phyloP scores from a whole-genome alignment of 2,888 invertebrate species.

The Andrena haemorrhoa region DNA sequence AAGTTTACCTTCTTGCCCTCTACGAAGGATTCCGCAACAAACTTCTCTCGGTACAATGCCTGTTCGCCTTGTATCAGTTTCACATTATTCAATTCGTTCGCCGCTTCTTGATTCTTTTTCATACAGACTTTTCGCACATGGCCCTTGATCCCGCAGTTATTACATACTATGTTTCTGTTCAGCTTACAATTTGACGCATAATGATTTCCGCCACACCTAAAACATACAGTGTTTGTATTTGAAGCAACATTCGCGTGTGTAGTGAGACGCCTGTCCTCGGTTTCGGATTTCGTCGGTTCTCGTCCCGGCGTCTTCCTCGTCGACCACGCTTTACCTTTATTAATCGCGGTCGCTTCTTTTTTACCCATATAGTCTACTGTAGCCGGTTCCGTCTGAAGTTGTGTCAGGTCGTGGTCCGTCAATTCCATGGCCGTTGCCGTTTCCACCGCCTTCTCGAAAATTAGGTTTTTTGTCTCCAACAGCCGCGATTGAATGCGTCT shows the following conservation, averaged over 20 bases:
- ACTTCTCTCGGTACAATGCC: not conserved
- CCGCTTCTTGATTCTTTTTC: not conserved
- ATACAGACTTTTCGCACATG: conserved; percentile 7
- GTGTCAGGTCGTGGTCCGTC: not conserved
- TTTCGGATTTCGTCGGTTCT: too few relatives aligned
- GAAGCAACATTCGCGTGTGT: not conserved
- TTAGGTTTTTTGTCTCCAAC: not conserved
- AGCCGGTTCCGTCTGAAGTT: not conserved
- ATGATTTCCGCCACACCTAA: too few relatives aligned
- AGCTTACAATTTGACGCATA: too few relatives aligned
- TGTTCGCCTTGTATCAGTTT: not conserved
- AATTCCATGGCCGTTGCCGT: not conserved
- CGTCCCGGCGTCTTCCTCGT: not conserved
- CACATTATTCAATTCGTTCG: not conserved
- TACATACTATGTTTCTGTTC: too few relatives aligned
- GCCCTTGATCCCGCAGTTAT: too few relatives aligned
- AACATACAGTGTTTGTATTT: not conserved
- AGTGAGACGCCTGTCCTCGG: too few relatives aligned
- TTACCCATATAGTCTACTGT: not conserved
- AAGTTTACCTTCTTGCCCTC: not conserved
- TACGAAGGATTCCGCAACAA: not conserved
- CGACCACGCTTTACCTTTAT: not conserved
- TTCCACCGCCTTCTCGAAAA: not conserved
- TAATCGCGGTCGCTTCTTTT: not conserved
- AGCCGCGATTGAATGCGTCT: not conserved